phyloP scores from a whole-genome alignment of 1,140 invertebrate species.

The Rhopalosiphum padi region DNA sequence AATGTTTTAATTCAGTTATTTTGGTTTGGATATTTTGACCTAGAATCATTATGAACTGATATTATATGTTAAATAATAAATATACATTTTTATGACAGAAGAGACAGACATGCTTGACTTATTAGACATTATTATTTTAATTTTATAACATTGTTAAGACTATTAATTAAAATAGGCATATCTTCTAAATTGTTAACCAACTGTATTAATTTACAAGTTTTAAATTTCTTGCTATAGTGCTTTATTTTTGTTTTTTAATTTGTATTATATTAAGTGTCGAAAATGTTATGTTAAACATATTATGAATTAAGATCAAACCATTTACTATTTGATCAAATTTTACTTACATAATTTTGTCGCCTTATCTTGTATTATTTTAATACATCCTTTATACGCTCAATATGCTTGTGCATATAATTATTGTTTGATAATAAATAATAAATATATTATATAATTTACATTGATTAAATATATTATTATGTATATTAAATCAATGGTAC shows the following conservation, averaged over 20 bases:
- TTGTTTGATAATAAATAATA: neutral
- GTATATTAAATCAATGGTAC: neutral
- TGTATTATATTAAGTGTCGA: neutral
- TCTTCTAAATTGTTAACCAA: neutral
- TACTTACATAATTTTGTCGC: neutral
- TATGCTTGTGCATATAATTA: constrained; percentile 8
- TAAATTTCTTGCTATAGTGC: neutral
- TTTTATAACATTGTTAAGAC: neutral
- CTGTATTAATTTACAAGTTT: neutral
- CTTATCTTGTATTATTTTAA: neutral
- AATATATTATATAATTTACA: neutral
- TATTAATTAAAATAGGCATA: neutral
- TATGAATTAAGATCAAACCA: neutral
- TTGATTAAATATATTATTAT: neutral
- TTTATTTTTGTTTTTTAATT: neutral
- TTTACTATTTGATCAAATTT: neutral
- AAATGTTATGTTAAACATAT: neutral
- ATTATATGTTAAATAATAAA: neutral
- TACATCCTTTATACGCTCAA: constrained; percentile 26
- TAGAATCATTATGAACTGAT: neutral
- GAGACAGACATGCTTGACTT: neutral
- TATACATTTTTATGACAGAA: neutral
- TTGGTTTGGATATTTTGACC: neutral
- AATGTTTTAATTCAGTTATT: neutral
- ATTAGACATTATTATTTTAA: constrained; percentile 22